Conservation (phyloP, 1,140 invertebrate species). For the Oreohelix idahoensis region DNA sequence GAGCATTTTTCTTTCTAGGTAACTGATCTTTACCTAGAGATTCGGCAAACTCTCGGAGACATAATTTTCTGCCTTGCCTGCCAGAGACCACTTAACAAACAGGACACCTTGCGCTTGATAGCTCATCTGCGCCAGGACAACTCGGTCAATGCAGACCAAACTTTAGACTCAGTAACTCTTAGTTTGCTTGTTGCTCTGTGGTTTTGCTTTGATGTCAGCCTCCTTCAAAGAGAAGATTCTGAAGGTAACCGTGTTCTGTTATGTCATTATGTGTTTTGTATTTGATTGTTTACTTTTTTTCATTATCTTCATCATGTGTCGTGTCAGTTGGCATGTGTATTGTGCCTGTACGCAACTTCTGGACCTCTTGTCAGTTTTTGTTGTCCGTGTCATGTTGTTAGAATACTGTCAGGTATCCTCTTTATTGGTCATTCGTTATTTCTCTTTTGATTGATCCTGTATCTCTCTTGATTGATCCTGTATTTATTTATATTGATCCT, state of each 20-base stretch:
- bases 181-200: conserved; percentile 87
- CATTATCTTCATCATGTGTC: too few species aligned
- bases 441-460: too few species aligned
- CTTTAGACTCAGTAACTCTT: conserved; percentile 83
- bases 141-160: conserved; percentile 66
- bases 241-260: conserved; percentile 18
- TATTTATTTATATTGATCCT: too few species aligned
- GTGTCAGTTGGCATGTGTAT: too few species aligned
- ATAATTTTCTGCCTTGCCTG: conserved; percentile 90
- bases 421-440: too few species aligned
- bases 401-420: too few species aligned
- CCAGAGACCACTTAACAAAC: conserved; percentile 82
- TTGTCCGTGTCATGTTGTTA: too few species aligned
- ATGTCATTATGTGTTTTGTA: conserved; percentile 19
- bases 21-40: conserved; percentile 84
- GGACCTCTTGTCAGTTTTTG: too few species aligned
- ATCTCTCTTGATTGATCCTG: too few species aligned
- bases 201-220: conserved; percentile 87
- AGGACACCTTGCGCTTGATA: conserved; percentile 75
- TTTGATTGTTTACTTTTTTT: too few species aligned
- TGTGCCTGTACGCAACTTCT: too few species aligned
- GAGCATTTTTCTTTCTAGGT: conserved; percentile 81
- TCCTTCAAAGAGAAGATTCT: conserved; percentile 78
- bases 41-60: conserved; percentile 85
- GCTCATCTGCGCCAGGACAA: conserved; percentile 71